Evolutionary conservation across 2,797 vertebrate species (phyloP).

Genomic region (Muscicapa striata): DNA sequence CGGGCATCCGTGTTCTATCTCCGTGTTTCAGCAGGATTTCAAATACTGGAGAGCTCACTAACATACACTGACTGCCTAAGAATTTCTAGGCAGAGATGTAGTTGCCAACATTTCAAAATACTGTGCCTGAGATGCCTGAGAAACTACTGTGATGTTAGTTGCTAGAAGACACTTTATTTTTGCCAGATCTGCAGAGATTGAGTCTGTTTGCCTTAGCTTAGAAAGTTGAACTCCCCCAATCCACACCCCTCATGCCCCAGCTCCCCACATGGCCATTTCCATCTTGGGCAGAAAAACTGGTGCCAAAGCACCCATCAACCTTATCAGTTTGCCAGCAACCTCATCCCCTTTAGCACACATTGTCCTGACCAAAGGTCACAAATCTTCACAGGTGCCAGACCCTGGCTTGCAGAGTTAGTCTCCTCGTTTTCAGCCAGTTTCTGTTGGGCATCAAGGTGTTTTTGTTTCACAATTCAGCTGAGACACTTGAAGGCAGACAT

Average conservation of each 20-base stretch:
- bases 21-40: not conserved
- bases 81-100: not conserved
- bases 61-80: not conserved
- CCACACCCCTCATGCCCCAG: rapidly evolving
- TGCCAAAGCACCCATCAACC: not conserved
- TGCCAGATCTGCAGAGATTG: not conserved
- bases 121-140: not conserved
- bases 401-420: not conserved
- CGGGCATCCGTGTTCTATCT: rapidly evolving
- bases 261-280: not conserved
- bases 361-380: not conserved
- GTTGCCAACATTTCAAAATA: not conserved
- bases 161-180: not conserved
- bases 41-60: not conserved
- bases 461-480: not conserved
- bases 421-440: not conserved
- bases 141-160: not conserved
- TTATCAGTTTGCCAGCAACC: not conserved
- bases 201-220: not conserved
- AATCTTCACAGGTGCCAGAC: not conserved
- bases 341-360: not conserved
- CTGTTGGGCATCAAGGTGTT: not conserved
- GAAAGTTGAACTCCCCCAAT: not conserved
- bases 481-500: not conserved
- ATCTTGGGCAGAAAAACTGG: not conserved